A percentile compares a stretch with the other conserved stretches of the same genome.
These are phyloP conservation scores for Lytechinus variegatus DNA, from an alignment of 35 echinoderm and acorn worm species.

Conservation along the genomic window DNA sequence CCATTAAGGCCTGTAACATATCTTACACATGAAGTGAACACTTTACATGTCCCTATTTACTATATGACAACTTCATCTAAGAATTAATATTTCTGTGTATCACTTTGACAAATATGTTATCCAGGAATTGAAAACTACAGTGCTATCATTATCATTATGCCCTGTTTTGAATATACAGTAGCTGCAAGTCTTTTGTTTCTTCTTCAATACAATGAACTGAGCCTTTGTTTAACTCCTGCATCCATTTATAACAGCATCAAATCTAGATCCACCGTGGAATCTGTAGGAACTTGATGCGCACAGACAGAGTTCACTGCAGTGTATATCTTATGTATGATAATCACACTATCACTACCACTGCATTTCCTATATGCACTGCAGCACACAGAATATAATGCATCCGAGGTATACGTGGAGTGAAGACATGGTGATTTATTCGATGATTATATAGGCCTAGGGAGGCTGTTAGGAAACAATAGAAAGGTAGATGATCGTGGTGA, in stretches of 20 bases:
- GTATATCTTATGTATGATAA: neutral
- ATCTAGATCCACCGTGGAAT: neutral
- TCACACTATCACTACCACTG: neutral
- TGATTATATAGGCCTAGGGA: neutral
- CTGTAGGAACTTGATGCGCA: neutral
- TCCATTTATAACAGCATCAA: neutral
- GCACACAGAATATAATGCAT: neutral
- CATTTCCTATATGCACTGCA: neutral
- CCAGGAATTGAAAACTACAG: too few relatives aligned
- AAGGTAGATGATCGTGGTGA: neutral
- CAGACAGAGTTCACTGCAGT: neutral
- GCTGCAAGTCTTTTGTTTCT: too few relatives aligned
- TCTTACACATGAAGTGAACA: too few relatives aligned
- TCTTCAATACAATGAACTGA: neutral
- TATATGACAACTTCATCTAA: too few relatives aligned
- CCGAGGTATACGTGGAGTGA: neutral
- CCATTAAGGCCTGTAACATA: too few relatives aligned
- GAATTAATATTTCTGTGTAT: too few relatives aligned
- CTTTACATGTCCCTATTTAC: too few relatives aligned
- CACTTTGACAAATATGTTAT: too few relatives aligned
- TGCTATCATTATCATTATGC: too few relatives aligned
- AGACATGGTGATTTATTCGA: neutral
- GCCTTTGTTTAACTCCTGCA: neutral
- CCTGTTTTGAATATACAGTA: too few relatives aligned
- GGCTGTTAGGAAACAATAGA: neutral